Conservation (phyloP, 2,797 vertebrate genomes). For the Cirrhinus mrigala region DNA sequence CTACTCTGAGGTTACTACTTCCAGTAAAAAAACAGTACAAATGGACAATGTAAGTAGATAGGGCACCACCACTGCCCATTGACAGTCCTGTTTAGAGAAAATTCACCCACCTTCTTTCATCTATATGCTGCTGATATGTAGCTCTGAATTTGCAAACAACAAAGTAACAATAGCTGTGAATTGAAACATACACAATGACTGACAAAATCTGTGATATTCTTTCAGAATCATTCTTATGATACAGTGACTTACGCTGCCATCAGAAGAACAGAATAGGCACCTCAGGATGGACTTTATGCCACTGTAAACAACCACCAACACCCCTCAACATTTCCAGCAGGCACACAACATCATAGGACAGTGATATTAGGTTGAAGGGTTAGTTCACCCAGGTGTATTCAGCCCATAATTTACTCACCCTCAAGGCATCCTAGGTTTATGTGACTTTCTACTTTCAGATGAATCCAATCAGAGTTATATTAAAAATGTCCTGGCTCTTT, state of each 20-base stretch:
- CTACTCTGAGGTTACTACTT: constrained; percentile 21
- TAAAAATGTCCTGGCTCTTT: no score
- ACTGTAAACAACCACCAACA: not conserved
- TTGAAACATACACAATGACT: not conserved
- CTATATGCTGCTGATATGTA: not conserved
- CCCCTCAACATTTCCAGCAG: not conserved
- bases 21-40: not conserved
- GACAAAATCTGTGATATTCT: not conserved
- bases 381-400: no score
- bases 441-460: no score
- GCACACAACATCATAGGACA: no score
- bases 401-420: no score
- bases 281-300: not conserved
- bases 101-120: not conserved
- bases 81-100: not conserved
- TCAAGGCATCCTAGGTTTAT: no score
- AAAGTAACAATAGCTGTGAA: not conserved
- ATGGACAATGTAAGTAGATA: not conserved
- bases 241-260: constrained; percentile 15
- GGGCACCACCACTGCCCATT: not conserved
- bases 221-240: constrained; percentile 24
- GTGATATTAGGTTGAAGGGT: no score
- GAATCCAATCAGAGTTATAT: no score
- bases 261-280: not conserved
- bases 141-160: not conserved